A percentile compares a stretch with the other conserved stretches of the same genome.
These are phyloP conservation scores for Cossypha heuglini DNA, from an alignment of 2,797 vertebrate species.

Conservation along the genomic window DNA sequence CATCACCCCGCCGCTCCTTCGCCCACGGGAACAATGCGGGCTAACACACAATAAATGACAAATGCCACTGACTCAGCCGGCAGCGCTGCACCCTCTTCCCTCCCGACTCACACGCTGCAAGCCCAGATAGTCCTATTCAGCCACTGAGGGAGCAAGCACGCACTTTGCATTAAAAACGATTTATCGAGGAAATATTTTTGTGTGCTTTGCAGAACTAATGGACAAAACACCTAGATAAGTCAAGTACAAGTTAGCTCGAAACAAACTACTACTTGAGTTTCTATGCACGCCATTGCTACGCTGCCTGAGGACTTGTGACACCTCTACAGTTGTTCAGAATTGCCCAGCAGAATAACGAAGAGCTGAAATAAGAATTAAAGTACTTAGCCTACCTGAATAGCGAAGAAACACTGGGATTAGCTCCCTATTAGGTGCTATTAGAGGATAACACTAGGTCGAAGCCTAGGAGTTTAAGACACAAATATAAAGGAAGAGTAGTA, in stretches of 20 bases:
- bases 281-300: neutral
- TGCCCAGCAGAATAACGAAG: neutral
- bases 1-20: neutral
- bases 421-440: neutral
- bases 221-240: neutral
- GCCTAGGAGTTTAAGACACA: neutral
- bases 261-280: neutral
- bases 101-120: neutral
- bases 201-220: neutral
- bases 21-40: neutral
- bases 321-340: neutral
- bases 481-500: neutral
- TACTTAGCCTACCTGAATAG: neutral
- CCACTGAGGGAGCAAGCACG: neutral
- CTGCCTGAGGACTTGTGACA: neutral
- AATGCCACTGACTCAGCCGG: neutral
- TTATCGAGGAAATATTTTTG: neutral
- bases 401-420: neutral
- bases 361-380: neutral
- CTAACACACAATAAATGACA: slow-evolving; percentile 20
- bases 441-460: neutral
- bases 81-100: neutral
- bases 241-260: neutral
- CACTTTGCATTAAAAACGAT: neutral
- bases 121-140: neutral